phyloP scores from a whole-genome alignment of 2,888 invertebrate species.

The Pseudanteris insignis region DNA sequence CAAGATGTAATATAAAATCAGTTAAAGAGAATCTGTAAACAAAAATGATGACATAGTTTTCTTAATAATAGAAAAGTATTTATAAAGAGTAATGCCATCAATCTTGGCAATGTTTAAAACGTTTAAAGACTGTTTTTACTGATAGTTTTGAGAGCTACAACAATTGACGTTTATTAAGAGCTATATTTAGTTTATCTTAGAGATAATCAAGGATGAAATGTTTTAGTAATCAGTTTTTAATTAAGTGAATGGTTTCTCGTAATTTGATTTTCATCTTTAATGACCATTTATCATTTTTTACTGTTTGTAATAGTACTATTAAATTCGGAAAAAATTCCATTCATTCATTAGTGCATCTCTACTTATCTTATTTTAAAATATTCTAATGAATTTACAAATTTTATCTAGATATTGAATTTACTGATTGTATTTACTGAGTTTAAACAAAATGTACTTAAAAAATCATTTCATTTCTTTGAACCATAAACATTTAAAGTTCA shows the following conservation, averaged over 20 bases:
- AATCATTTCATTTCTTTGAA: too few relatives aligned
- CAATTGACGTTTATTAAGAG: constrained; percentile 4
- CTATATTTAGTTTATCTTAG: not conserved
- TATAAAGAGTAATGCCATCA: not conserved
- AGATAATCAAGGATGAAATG: constrained; percentile 6
- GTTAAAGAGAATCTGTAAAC: not conserved
- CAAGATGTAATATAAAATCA: too few relatives aligned
- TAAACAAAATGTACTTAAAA: too few relatives aligned
- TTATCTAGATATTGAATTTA: too few relatives aligned
- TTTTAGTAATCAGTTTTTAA: constrained; percentile 2
- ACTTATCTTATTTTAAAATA: too few relatives aligned
- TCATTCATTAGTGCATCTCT: too few relatives aligned
- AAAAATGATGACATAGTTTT: constrained; percentile 7
- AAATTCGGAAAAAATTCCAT: too few relatives aligned
- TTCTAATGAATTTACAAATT: not conserved
- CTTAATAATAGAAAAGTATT: constrained; percentile 15
- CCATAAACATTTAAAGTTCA: too few relatives aligned
- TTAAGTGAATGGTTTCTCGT: not conserved
- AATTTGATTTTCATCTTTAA: constrained; percentile 2
- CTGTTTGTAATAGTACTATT: too few relatives aligned
- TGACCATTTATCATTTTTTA: too few relatives aligned
- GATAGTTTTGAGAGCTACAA: constrained; percentile 1
- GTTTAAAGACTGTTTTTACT: not conserved
- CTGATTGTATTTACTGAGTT: too few relatives aligned
- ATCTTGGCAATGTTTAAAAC: constrained; percentile 6